Evolutionary conservation across 2,797 vertebrate species (phyloP), one percentile per base, ranked within the genome.

Genomic region (Centropyge bicolor): DNA sequence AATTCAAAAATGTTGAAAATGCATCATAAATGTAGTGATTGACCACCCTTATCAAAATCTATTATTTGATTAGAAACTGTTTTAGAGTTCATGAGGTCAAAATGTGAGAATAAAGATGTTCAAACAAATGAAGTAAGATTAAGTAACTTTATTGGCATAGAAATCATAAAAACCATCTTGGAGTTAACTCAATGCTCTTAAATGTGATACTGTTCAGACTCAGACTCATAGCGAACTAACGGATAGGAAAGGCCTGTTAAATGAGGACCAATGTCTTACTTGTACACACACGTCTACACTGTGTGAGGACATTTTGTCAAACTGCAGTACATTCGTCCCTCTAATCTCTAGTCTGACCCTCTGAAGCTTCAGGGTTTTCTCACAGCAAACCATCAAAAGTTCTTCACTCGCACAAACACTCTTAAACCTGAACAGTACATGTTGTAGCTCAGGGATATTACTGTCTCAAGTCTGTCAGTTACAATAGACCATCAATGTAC

Each of bases 261-360:
- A 84, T 88, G 86, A 89, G 88, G 87, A 83, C 83, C 89, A 78
- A 75, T 66, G 76, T 89, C 66, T 78, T 69, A 63, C 45, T 52
- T 91, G 84, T 85, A 78, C 79, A 85, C 73, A 78, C 61, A 65
- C 66, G 38, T 86, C 66, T 73, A 76, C 62, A 71, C 54, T 24
- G 27, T 76, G 71, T 81, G 71, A 81, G 61, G 77, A 76, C 76
- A 81, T 90, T 77, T 75, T 80, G 84, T 86, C 70, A 74, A 76
- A 69, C 22, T 5, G 71, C 62, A 77, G 40, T 14, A 48, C 82
- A 78, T 87, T 45, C 11, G 48, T 72, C 16, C 78, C 49, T 82
- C n/a, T 67, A 52, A 17, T 48, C 65, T 77, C 74, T 35, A 55
- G 17, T 22, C 60, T 17, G 38, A 60, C 56, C 45, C 22, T 52